Conservation (phyloP, 2,888 invertebrate genomes). For the Cantharis rufa region DNA sequence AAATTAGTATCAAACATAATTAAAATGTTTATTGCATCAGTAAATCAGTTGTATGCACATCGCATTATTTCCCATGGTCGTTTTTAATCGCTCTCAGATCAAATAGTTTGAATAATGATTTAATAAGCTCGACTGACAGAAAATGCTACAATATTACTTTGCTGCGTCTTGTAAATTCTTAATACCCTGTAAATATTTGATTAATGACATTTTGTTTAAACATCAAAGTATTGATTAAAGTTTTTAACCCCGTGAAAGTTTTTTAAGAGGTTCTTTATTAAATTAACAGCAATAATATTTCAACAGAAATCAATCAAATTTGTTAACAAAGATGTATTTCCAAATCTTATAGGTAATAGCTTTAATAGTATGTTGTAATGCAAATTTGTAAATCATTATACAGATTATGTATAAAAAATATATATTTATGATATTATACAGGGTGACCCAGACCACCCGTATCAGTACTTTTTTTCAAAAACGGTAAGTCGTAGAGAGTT, state of each 20-base stretch:
- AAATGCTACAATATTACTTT: not conserved
- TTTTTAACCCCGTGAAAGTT: not conserved
- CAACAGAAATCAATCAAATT: not conserved
- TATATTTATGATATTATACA: too few relatives aligned
- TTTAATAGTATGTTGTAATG: too few relatives aligned
- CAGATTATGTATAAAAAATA: too few relatives aligned
- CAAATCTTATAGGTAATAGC: too few relatives aligned
- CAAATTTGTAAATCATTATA: too few relatives aligned
- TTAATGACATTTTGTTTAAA: not conserved
- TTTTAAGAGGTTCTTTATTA: not conserved
- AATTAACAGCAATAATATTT: not conserved
- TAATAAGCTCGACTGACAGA: not conserved
- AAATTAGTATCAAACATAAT: not conserved
- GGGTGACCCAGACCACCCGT: too few relatives aligned
- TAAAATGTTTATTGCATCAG: not conserved
- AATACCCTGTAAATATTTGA: not conserved
- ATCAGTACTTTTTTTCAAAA: too few relatives aligned
- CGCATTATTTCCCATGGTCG: not conserved
- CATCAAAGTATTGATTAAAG: not conserved
- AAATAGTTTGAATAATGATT: not conserved
- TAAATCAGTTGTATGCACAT: not conserved
- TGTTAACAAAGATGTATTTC: not conserved
- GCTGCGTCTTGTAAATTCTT: not conserved
- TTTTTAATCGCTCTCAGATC: not conserved
- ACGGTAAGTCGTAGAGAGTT: too few relatives aligned